Base-by-base conservation (phyloP, 1,140 invertebrate species). In the Papilio xuthus region DNA sequence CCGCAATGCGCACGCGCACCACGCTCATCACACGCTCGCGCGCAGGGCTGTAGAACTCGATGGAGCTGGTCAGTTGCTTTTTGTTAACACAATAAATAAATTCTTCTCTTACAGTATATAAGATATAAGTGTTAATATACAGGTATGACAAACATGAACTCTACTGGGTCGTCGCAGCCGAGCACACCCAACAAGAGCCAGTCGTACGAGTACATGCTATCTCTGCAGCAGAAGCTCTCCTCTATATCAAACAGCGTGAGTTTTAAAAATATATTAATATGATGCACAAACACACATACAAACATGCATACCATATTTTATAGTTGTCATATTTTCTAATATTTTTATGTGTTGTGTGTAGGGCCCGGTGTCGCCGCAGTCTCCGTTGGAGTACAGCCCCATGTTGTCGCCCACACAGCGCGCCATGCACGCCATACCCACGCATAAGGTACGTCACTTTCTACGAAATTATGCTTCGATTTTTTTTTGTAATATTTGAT, bases 171-270 rank as follows among this genome's bases (percentile, higher is more conserved):
- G 12, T 85, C 92, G 70, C 95, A 95, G 81, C 94, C 95, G 28
- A 91, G 94, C 82, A 95, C 95, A 77, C 95, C 95, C 20, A 95
- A 95, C 86, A 93, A 94, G 78, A 90, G 88, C 56, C 94, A 94
- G 76, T 92, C 92, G 4, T 95, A 95, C 84, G 92, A 94, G 67
- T 95, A 96, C 85, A 95, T 96, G 94, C 86, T 95, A 42, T 93
- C 94, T 9, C 87, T 96, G 67, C 95, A 95, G 82, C 95, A 95
- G 83, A 95, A 95, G 83, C 88, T 95, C 15, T 93, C 95, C 44
- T 94, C 93, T 37, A 95, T 95, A 81, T 94, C 94, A 37, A 92
- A 93, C 75, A 92, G 90, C 74, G 94, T 94, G 81, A 90, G 91
- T 91, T 60, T 0, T 4, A 56, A 26, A n/a, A n/a, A n/a, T n/a